Evolutionary conservation across 2,797 vertebrate species (phyloP).

Genomic region (Dromococcyx pavoninus): DNA sequence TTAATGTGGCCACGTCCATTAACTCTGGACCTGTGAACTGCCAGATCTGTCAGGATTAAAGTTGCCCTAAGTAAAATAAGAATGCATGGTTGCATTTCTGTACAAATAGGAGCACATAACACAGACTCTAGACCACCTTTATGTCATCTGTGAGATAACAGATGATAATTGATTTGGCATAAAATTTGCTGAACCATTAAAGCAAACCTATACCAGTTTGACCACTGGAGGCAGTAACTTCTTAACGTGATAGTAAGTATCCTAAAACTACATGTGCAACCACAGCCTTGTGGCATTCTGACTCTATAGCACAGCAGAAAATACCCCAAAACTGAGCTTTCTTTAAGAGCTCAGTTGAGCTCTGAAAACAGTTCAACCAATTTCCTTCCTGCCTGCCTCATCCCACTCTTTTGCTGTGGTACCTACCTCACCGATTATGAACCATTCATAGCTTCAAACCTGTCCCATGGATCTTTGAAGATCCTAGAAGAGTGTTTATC

Average conservation of each 20-base stretch:
- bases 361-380: background rate
- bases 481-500: background rate
- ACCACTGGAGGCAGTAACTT: background rate
- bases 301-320: background rate
- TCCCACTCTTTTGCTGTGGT: background rate
- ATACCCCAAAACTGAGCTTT: background rate
- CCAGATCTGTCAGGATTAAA: background rate
- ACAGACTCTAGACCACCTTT: background rate
- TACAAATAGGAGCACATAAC: background rate
- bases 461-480: background rate
- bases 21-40: background rate
- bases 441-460: background rate
- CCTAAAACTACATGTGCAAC: background rate
- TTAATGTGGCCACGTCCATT: background rate
- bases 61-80: background rate
- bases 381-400: background rate
- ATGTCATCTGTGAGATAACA: background rate
- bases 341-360: background rate
- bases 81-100: background rate
- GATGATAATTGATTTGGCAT: background rate
- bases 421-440: background rate
- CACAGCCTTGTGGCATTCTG: no score
- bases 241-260: background rate
- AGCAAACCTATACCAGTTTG: background rate
- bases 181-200: background rate